Base-by-base conservation (phyloP, 2,797 vertebrate genomes). In the Vespertilio murinus region DNA sequence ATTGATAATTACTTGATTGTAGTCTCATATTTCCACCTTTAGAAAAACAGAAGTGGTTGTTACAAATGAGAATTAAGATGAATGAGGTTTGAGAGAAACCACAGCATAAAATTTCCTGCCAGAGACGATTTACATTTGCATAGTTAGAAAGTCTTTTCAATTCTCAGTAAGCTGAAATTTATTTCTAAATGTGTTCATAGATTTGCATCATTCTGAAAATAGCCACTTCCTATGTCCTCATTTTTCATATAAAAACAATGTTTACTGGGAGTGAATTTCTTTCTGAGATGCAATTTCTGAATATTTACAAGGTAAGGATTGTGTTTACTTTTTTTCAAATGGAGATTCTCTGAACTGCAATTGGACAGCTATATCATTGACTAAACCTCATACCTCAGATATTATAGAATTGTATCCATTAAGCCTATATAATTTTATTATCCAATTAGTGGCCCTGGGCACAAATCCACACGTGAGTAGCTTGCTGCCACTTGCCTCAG, bases 181-280 rank as follows among this genome's bases (percentile, higher is more conserved):
- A 85, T 83, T 89, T 91, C 33, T 69, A 30, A 12, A 17, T 73
- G 16, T n/a, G 12, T 91, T 71, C 73, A 7, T 33, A 49, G 61
- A 86, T 84, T 78, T 91, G 11, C 1, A 65, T 65, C 33, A 75
- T 77, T 91, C 33, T 94, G 45, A 87, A 94, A 89, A 91, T 20
- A 83, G 52, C 4, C 45, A 86, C 38, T 86, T 85, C 23, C 12
- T 83, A 85, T 3, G 6, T 65, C 23, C 1, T 38, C 11, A 84
- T 87, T 95, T 95, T 84, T 45, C 8, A 9, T 47, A 59, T 35
- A 88, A 78, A 85, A 91, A 38, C 33, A 71, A 9, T 49, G 14
- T 94, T 95, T 91, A 69, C 33, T 64, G 20, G 56, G 8, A 81
- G 25, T 86, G 75, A 92, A 84, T 90, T 82, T 96, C 45, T 94